Base-by-base conservation (phyloP, 2,888 invertebrate genomes). In the Eupithecia subfuscata region DNA sequence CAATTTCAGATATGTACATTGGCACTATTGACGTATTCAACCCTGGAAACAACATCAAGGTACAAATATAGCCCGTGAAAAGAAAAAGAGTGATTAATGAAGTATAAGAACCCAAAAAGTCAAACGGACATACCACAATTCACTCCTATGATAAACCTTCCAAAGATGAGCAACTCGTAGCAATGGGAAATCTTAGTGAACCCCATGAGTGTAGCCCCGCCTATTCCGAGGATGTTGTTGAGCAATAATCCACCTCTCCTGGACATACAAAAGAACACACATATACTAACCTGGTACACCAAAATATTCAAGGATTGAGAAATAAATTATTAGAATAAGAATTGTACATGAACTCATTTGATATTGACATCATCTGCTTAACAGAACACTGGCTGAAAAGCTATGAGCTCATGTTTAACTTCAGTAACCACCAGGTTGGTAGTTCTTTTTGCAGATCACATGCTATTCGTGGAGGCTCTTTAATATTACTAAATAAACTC, bases 1-100 rank as follows among this genome's bases (percentile, higher is more conserved):
- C 98, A 91, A 99, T 99, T 96, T 99, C 99, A 90, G 99, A 98
- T 96, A 99, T 98, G 96, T 99, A 99, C 98, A 99, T 98, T 95
- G 99, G 99, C 96, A 99, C 98, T 95, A 99, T 95, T 87, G 98
- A 98, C 90, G 99, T 99, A 95, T 98, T 99, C 90, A 99, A 96
- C 92, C 98, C 98, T 98, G 90, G 34, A 37, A 37, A 67, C n/a
- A 67, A 37, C 30, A 67, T 11, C 6, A 65, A 30, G 34, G 48
- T 37, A 30, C 30, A 37, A 18, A 65, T 37, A 0, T n/a, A 30
- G 37, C 18, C 3, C 2, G 11, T 22, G 4, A 56, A 56, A 56
- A 18, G 34, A 64, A 64, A 34, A 64, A 22, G 1, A 64, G 4
- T 64, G 3, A 64, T 18, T 18, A 18, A 12, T 48, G 11, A 64